Evolutionary conservation across 2,888 invertebrate genomes (phyloP).

Genomic region (Cryptus viduatorius): DNA sequence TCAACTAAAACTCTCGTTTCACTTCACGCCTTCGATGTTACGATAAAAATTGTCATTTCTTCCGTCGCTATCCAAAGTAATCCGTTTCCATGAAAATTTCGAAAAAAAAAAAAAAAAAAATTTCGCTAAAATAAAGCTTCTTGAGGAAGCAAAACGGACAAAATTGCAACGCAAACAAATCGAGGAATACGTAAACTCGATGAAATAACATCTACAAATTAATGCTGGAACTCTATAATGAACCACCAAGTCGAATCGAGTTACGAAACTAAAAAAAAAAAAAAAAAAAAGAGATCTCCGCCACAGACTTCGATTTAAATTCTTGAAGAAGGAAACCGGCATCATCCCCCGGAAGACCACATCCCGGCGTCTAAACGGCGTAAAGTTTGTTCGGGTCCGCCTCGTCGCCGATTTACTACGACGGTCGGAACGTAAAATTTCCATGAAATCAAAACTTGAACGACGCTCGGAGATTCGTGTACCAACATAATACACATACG

Average conservation of each 20-base stretch:
- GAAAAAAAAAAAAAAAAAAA: no score
- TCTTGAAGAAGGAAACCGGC: conserved; percentile 4
- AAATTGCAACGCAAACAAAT: no score
- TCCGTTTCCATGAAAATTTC: no score
- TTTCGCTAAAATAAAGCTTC: no score
- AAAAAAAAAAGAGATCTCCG: background rate
- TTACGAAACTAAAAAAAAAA: background rate
- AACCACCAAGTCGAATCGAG: background rate
- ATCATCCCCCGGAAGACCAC: conserved; percentile 27
- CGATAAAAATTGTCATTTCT: background rate
- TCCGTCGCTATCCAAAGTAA: background rate
- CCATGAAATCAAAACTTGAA: conserved; percentile 72
- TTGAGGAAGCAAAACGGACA: no score
- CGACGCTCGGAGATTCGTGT: conserved; percentile 51
- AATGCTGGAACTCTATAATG: background rate
- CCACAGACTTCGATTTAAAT: conserved; percentile 13
- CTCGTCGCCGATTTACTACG: conserved; percentile 54
- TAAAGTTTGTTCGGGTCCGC: conserved; percentile 45
- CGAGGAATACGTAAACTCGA: no score
- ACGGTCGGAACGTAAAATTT: conserved; percentile 68
- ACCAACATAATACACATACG: background rate
- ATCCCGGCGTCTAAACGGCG: conserved; percentile 30
- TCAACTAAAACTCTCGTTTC: background rate
- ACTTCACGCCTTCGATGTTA: background rate
- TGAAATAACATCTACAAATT: background rate